Conservation (phyloP, 2,113 vertebrate species). For the Heterochromis multidens region DNA sequence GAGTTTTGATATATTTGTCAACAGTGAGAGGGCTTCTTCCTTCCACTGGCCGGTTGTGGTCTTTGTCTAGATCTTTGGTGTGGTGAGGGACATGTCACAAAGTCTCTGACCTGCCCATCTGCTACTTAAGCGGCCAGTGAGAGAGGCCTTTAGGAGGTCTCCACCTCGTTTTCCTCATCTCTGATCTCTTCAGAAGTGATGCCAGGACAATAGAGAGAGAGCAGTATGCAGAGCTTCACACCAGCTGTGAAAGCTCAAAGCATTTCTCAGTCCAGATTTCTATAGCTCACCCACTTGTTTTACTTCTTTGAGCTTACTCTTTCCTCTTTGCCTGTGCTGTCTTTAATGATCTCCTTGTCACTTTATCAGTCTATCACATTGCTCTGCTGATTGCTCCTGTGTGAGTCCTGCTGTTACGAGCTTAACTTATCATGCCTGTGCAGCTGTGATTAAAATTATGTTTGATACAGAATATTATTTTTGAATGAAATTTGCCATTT, state of each 20-base stretch:
- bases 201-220: slow-evolving; percentile 66
- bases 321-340: slow-evolving; percentile 35
- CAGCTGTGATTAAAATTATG: not conserved
- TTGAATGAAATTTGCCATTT: not conserved
- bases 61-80: slow-evolving; percentile 24
- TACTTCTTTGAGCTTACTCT: slow-evolving; percentile 50
- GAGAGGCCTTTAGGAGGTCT: slow-evolving; percentile 58
- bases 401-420: not conserved
- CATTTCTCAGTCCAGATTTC: slow-evolving; percentile 43
- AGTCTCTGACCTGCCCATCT: slow-evolving; percentile 37
- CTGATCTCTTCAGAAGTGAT: slow-evolving; percentile 62
- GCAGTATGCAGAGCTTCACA: slow-evolving; percentile 46
- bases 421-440: not conserved
- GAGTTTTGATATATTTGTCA: slow-evolving; percentile 48
- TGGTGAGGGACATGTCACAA: slow-evolving; percentile 42
- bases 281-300: slow-evolving; percentile 29
- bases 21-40: slow-evolving; percentile 55
- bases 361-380: slow-evolving; percentile 16
- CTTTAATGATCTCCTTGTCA: slow-evolving; percentile 39
- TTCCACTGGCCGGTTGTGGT: slow-evolving; percentile 39
- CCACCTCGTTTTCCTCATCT: slow-evolving; percentile 37
- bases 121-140: slow-evolving; percentile 36
- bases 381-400: not conserved
- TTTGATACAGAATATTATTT: not conserved
- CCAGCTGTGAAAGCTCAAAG: slow-evolving; percentile 74